Percentiles rank a stretch among this genome's conserved stretches.
Conservation (phyloP, 1,140 invertebrate genomes). For the Cotesia typhae region DNA sequence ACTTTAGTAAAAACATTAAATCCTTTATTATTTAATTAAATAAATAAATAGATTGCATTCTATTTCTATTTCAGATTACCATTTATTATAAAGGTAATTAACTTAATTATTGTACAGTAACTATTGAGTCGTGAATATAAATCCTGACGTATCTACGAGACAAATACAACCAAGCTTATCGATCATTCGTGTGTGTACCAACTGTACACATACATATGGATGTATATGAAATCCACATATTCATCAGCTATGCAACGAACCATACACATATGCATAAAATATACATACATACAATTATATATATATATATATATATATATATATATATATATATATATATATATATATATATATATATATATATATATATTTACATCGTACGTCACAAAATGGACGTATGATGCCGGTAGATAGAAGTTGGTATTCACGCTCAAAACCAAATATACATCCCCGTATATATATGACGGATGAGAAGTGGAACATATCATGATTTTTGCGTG, state of each 20-base stretch:
- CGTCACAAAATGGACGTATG: slow-evolving; percentile 5
- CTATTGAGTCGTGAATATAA: background rate
- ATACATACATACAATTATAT: background rate
- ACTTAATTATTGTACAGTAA: background rate
- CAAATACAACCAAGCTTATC: background rate
- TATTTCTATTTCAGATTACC: too few species aligned
- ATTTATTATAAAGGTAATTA: background rate
- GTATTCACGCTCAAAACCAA: slow-evolving; percentile 18
- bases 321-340: too few species aligned
- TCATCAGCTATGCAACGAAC: background rate
- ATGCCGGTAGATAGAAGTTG: background rate
- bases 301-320: background rate
- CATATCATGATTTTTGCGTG: slow-evolving; percentile 24
- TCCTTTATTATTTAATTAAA: too few species aligned
- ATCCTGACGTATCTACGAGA: background rate
- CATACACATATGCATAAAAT: slow-evolving; percentile 13
- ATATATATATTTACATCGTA: background rate
- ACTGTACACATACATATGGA: background rate
- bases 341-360: background rate
- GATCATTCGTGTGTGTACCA: background rate
- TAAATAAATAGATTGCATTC: too few species aligned
- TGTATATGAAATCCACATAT: background rate
- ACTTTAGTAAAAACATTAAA: too few species aligned
- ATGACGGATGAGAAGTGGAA: background rate
- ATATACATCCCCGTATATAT: background rate